Base-by-base conservation (phyloP, 2,797 vertebrate species). In the Echeneis naucrates region DNA sequence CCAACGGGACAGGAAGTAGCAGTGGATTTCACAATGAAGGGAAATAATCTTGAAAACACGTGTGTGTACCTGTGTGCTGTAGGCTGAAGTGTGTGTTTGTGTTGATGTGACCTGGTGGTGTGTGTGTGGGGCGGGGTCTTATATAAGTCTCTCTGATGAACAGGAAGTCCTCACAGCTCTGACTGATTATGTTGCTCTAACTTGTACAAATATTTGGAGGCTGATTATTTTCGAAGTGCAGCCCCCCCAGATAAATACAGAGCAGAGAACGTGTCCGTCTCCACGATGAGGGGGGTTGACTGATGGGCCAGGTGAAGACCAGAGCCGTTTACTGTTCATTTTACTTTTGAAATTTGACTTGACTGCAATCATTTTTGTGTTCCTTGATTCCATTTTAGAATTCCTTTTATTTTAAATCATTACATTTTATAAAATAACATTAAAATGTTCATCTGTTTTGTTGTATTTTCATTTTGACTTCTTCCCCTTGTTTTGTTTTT, bases 131-230 rank as follows among this genome's bases (percentile, higher is more conserved):
- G 10, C 11, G 5, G 53, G 7, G 53, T 45, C 57, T 48, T 45
- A 21, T 45, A 32, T 45, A 45, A 44, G 14, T 26, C 37, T 4
- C 11, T n/a, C 37, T 44, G 63, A 66, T 54, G 63, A 67, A 67
- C 64, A 67, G 64, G 38, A 66, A 66, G 17, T 12, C 12, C 54
- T 66, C 26, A 24, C 1, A 16, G 12, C 32, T 52, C 72, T 87
- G 69, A 78, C 62, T 77, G 72, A 81, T 86, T 78, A 81, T 84
- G 83, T 82, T 84, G 72, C 82, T 84, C 51, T 74, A 81, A 79
- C 81, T 84, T 86, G 60, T 72, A 73, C 70, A 89, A 88, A 87
- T 89, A 84, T 86, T 90, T 86, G 77, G 58, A 67, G 52, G 66
- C 70, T 84, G 79, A 81, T 80, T 84, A 79, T 87, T 88, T 80